Conservation (phyloP, 2,888 invertebrate genomes). For the Noctua pronuba region DNA sequence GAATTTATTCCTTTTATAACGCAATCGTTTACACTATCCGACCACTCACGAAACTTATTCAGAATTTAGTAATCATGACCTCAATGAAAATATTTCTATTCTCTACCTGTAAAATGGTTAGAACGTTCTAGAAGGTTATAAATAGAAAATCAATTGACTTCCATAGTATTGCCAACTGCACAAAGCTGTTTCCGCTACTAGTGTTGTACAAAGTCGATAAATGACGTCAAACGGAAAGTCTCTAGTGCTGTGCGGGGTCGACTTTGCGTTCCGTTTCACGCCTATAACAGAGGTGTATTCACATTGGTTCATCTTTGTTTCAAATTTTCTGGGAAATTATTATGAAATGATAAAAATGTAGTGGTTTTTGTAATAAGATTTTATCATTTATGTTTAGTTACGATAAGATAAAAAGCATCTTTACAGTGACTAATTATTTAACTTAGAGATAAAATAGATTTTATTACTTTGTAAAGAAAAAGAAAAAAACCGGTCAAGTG, state of each 20-base stretch:
- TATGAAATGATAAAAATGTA: not conserved
- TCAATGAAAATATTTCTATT: not conserved
- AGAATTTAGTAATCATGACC: constrained; percentile 1
- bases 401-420: not conserved
- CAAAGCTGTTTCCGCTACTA: constrained; percentile 67
- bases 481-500: not conserved
- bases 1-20: not conserved
- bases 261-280: constrained; percentile 65
- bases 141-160: constrained; percentile 67
- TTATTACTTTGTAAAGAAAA: not conserved
- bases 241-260: constrained; percentile 74
- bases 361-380: not conserved
- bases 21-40: not conserved
- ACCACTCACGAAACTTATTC: not conserved
- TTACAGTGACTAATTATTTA: not conserved
- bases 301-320: not conserved
- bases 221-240: constrained; percentile 64
- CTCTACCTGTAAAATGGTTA: not conserved
- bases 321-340: not conserved
- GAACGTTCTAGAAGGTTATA: constrained; percentile 57
- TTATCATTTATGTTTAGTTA: not conserved
- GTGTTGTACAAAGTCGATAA: constrained; percentile 66
- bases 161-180: constrained; percentile 64
- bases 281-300: not conserved
- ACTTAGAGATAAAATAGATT: not conserved